A percentile compares a stretch with the other conserved stretches of the same genome.
Conservation (phyloP, 1,140 invertebrate genomes). For the Mycetomoellerius zeteki region DNA sequence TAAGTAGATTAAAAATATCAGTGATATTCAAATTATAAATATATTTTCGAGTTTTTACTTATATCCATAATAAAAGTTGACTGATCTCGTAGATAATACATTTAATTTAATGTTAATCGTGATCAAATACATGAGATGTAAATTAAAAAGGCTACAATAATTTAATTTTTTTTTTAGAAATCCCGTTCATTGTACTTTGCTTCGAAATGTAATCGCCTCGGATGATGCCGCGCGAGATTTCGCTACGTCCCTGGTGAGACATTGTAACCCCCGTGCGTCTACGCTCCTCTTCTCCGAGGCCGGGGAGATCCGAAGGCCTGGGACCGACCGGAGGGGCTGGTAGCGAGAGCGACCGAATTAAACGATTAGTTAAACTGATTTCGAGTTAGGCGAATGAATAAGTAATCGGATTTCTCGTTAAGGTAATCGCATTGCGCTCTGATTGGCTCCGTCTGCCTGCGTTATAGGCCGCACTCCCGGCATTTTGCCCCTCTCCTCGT, state of each 20-base stretch:
- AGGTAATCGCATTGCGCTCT: conserved; percentile 86
- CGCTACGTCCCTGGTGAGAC: conserved; percentile 51
- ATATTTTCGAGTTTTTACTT: not conserved
- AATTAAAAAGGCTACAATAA: not conserved
- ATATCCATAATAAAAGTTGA: not conserved
- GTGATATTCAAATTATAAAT: not conserved
- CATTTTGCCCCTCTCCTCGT: conserved; percentile 61
- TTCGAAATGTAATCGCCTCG: not conserved
- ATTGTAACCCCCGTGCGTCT: conserved; percentile 46
- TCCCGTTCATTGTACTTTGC: not conserved
- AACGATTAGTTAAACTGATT: conserved; percentile 88
- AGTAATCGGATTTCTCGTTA: conserved; percentile 87
- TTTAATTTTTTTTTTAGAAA: not conserved
- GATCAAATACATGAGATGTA: not conserved
- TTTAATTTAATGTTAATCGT: not conserved
- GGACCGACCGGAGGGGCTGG: conserved; percentile 60
- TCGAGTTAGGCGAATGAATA: conserved; percentile 87
- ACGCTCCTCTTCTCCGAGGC: conserved; percentile 58
- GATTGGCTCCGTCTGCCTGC: conserved; percentile 85
- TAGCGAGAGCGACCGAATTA: conserved; percentile 84
- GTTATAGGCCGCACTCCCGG: conserved; percentile 78
- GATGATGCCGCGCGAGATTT: conserved; percentile 17
- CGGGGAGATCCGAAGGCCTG: conserved; percentile 47
- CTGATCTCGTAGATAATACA: not conserved
- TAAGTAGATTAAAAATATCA: not conserved